Conservation (phyloP, 2,113 vertebrate species). For the Gopherus flavomarginatus region DNA sequence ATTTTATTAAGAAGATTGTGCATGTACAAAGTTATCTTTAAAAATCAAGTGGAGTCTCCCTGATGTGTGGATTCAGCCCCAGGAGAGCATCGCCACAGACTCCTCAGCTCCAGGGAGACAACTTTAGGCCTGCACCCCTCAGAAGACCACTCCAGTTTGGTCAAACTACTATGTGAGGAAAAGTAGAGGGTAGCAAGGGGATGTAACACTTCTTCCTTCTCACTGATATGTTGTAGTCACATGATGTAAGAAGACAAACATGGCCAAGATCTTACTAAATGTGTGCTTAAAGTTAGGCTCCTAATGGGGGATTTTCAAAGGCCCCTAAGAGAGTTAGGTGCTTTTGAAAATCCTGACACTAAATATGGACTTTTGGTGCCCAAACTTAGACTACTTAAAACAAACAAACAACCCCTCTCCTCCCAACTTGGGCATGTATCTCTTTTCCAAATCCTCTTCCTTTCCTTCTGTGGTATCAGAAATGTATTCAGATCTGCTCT, state of each 20-base stretch:
- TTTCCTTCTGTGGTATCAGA: neutral
- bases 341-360: constrained; percentile 40
- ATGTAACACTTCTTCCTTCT: neutral
- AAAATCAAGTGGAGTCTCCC: constrained; percentile 61
- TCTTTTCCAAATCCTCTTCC: neutral
- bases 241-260: neutral
- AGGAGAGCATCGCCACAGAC: constrained; percentile 66
- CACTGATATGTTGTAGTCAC: neutral
- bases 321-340: neutral
- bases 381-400: neutral
- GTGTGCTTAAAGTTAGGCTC: neutral
- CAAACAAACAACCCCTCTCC: neutral
- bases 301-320: constrained; percentile 28
- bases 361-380: neutral
- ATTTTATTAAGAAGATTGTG: constrained; percentile 70
- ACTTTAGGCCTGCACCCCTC: neutral
- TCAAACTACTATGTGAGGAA: constrained; percentile 18
- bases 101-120: neutral
- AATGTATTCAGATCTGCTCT: neutral
- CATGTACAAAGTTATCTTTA: constrained; percentile 71
- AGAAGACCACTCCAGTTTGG: neutral
- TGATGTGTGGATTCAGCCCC: constrained; percentile 37
- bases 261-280: neutral
- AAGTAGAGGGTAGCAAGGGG: neutral
- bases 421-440: neutral